A percentile compares a stretch with the other conserved stretches of the same genome.
phyloP scores from a whole-genome alignment of 2,797 vertebrate species.

The Etheostoma perlongum region DNA sequence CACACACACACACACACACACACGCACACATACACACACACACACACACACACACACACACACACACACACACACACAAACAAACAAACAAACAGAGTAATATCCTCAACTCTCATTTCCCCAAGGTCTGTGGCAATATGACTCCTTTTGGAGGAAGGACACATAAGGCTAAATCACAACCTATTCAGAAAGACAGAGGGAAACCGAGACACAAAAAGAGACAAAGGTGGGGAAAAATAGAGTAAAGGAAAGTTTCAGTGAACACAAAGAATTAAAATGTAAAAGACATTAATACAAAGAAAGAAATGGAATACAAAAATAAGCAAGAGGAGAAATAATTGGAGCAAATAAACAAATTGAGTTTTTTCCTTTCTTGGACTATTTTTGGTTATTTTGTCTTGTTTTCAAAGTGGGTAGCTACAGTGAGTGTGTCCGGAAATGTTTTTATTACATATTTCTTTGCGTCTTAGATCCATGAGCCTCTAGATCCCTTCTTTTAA shows the following conservation, averaged over 20 bases:
- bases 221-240: background rate
- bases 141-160: conserved; percentile 43
- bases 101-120: conserved; percentile 58
- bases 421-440: background rate
- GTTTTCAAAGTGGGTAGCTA: background rate
- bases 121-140: conserved; percentile 55
- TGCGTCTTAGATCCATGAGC: too few species aligned
- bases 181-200: conserved; percentile 27
- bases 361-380: background rate
- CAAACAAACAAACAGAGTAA: conserved; percentile 29
- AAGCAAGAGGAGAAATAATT: background rate
- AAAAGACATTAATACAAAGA: background rate
- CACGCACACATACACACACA: conserved; percentile 19
- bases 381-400: background rate
- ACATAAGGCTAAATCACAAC: conserved; percentile 39
- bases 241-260: conserved; percentile 1
- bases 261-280: conserved; percentile 3
- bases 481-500: background rate
- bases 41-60: conserved; percentile 27
- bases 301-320: background rate
- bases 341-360: background rate
- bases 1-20: conserved; percentile 14
- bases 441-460: background rate
- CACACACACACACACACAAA: conserved; percentile 14
- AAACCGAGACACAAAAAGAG: background rate